Evolutionary conservation across 1,140 invertebrate genomes (phyloP), one percentile per base, ranked within the genome.

Genomic region (Olivierus martensii): DNA sequence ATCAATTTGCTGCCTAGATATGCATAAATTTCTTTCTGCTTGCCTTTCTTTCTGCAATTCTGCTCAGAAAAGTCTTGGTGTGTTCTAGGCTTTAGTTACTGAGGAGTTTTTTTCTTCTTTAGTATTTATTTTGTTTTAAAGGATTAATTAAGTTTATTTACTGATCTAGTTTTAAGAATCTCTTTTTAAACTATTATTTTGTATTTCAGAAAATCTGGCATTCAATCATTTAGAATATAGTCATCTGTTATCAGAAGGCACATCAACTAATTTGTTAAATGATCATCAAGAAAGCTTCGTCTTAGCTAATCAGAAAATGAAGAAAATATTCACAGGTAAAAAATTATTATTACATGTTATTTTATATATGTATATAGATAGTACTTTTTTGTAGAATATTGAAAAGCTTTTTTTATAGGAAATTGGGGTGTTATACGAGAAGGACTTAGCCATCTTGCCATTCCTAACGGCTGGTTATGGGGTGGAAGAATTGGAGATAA

Each of bases 401-500:
- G 10, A 17, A 15, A 38, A 38, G 7, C 7, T 34, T 35, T 43
- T 49, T 56, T 49, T 52, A 19, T 69, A 73, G 81, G 79, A 14
- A 65, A 75, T 34, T 72, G 71, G 35, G 78, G 79, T 17, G 71
- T 81, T n/a, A 71, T 86, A 36, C 69, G 73, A 19, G 72, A 78
- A 19, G 83, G 83, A 0, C 67, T 86, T 21, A 77, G 73, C 52
- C 83, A 84, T 63, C 66, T 84, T n/a, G 81, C 81, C 37, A 87
- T 87, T 50, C 83, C 84, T 2, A 73, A 78, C 39, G 82, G 82
- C 10, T 87, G 84, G 84, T 74, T 73, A 15, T 85, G 82, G 83
- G 83, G 82, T 36, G 84, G 84, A 2, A 71, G 78, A 9, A 81
- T 77, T 2, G 83, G 80, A 21, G 75, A 76, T 45, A 78, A 79